Evolutionary conservation across 2,113 vertebrate species (phyloP), one percentile per base, ranked within the genome.

Genomic region (Empidonax traillii): DNA sequence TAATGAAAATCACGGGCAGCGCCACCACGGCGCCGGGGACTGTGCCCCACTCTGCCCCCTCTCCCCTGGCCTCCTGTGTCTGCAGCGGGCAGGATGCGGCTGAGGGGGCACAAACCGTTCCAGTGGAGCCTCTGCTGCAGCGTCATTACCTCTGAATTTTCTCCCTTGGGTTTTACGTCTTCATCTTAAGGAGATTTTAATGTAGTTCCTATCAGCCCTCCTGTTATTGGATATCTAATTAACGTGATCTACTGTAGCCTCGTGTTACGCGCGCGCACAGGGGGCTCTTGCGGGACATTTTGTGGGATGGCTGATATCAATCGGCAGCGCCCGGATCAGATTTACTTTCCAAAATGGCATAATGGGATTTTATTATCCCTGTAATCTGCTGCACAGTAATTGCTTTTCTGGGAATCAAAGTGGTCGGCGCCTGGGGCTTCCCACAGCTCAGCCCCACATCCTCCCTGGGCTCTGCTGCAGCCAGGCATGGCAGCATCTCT

Each of bases 321-420:
- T 81, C 41, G 86, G 91, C 96, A 93, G 87, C 8, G 2, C 90
- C 90, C 44, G 59, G 90, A 95, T 97, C 95, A 91, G 89, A 93
- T 96, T 93, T 95, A 85, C 95, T 88, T 93, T 95, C 93, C 1
- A 27, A 95, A 96, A 97, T 96, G 96, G 91, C 49, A 43, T 88
- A 92, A 96, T 95, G 90, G 96, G 93, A 96, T 96, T 96, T 95
- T 84, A 87, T 97, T 96, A 92, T 85, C 90, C 89, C 91, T 56
- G 59, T 93, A 85, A 93, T 94, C 92, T 76, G 82, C 90, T 84
- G 86, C 27, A 22, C 44, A 44, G 90, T 96, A 97, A 97, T 95
- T 96, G 93, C 86, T 95, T 98, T 97, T 95, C 96, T 91, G 95
- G 92, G 95, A 97, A 97, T 76, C 51, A 6, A 90, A 93, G 83